A percentile compares a stretch with the other conserved stretches of the same genome.
phyloP scores from a whole-genome alignment of 2,113 vertebrate genomes.

The Ailuropoda melanoleuca region DNA sequence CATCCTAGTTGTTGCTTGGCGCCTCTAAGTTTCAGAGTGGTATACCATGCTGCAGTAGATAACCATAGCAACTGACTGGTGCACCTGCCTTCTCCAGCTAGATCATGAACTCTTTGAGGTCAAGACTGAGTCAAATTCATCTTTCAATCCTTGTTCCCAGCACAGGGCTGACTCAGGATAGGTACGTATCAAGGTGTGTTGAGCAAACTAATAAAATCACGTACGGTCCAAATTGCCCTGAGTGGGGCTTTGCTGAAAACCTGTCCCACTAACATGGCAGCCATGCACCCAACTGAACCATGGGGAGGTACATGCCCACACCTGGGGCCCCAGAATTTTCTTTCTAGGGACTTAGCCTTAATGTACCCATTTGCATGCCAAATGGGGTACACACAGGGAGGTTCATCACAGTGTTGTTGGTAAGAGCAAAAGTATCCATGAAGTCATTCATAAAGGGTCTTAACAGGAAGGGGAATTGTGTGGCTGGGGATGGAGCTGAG shows the following conservation, averaged over 20 bases:
- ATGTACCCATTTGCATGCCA: rapidly evolving
- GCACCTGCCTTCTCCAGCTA: not conserved
- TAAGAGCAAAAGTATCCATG: not conserved
- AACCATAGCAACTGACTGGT: not conserved
- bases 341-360: not conserved
- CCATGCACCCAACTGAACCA: not conserved
- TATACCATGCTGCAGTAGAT: not conserved
- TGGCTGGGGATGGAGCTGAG: not conserved
- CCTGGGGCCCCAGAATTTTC: not conserved
- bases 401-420: not conserved
- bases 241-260: not conserved
- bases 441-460: not conserved
- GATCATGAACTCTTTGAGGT: not conserved
- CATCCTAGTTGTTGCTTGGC: rapidly evolving
- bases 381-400: not conserved
- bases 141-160: not conserved
- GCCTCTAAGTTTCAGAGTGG: not conserved
- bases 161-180: too few species aligned
- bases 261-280: not conserved
- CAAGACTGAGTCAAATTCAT: not conserved
- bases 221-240: not conserved
- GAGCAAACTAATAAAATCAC: not conserved
- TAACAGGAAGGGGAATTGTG: not conserved
- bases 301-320: too few species aligned
- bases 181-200: not conserved